Evolutionary conservation across 2,888 invertebrate genomes (phyloP).

Genomic region (Mesoligia furuncula): DNA sequence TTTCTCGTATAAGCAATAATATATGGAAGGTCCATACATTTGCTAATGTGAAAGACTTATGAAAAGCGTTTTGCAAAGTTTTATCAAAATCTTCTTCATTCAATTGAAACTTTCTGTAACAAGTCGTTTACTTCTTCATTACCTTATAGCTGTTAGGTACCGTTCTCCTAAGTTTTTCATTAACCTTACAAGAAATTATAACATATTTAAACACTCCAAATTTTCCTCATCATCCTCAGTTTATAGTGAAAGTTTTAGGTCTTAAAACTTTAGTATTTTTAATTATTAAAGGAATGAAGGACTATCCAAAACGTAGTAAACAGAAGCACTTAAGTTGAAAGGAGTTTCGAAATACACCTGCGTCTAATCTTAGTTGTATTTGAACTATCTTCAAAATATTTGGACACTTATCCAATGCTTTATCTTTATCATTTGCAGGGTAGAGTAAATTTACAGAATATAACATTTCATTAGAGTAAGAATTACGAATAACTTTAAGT

Average conservation of each 20-base stretch:
- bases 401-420: background rate
- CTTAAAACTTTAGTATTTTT: constrained; percentile 35
- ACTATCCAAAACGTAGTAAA: constrained; percentile 48
- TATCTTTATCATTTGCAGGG: constrained; percentile 5
- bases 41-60: no score
- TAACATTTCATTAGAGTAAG: background rate
- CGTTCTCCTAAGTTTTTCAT: background rate
- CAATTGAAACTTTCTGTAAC: background rate
- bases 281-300: constrained; percentile 47
- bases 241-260: background rate
- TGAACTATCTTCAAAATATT: constrained; percentile 32
- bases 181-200: background rate
- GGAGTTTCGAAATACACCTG: constrained; percentile 59
- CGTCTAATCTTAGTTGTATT: constrained; percentile 20
- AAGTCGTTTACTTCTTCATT: background rate
- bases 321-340: constrained; percentile 48
- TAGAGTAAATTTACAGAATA: background rate
- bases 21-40: background rate
- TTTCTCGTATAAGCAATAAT: background rate
- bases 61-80: background rate
- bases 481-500: background rate
- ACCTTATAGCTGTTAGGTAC: background rate
- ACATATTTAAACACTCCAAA: background rate
- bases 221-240: background rate
- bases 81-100: background rate